Base-by-base conservation (phyloP, 2,113 vertebrate genomes). In the Datnioides undecimradiatus region DNA sequence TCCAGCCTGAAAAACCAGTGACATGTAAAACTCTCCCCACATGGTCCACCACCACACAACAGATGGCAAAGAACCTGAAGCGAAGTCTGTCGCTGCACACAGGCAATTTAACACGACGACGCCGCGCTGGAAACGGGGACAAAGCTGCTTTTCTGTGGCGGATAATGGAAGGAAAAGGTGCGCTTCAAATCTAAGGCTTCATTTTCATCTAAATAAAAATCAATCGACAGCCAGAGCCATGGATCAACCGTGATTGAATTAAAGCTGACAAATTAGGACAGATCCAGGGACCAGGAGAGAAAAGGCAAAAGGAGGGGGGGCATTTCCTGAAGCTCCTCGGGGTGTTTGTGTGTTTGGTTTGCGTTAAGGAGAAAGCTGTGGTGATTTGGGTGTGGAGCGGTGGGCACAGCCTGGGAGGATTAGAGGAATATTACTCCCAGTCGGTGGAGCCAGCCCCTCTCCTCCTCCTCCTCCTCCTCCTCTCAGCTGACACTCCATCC, bases 41-140 rank as follows among this genome's bases (percentile, higher is more conserved):
- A 63, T 13, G 51, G 69, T 80, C 69, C 58, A 71, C 82, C 82
- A 77, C n/a, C 25, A 67, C 60, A n/a, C 36, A 71, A 87, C 90
- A 92, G 80, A 62, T 80, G 85, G 88, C 79, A 72, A 82, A 91
- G 79, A 80, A 86, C 81, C 79, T 66, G 60, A 33, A 87, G 86
- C 82, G 34, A 79, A 83, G 62, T 79, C 76, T 83, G 87, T 67
- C 29, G 25, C 76, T 2, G 57, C 80, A 54, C 73, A 58, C 79
- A 55, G 71, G 77, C 82, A 29, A 55, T 87, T 73, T 62, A 71
- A 73, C 84, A 80, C 72, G 76, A 67, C 17, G 59, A 66, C 36
- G 80, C 45, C 34, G 21, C 45, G 21, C 31, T 27, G 0, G 2
- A 46, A 84, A 84, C 70, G 1, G 85, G 87, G 83, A 69, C 72